Base-by-base conservation (phyloP, 2,113 vertebrate species). In the Peucedramus taeniatus region DNA sequence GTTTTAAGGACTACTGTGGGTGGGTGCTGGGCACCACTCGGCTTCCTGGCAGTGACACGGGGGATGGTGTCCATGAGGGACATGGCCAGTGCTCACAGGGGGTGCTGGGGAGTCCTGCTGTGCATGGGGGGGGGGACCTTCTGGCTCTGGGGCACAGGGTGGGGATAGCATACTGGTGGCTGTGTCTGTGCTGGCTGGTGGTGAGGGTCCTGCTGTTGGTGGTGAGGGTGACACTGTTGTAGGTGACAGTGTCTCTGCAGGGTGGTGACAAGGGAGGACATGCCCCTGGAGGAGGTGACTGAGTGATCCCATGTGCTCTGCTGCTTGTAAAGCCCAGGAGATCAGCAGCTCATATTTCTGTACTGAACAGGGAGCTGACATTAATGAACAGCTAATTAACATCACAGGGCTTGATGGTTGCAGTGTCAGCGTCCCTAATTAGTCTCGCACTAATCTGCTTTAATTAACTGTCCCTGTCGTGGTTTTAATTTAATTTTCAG, bases 381-480 rank as follows among this genome's bases (percentile, higher is more conserved):
- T 97, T 98, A 98, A 98, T 96, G 97, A 98, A 97, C 96, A 97
- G 97, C 98, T 98, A 98, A 98, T 98, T 98, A 98, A 98, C 98
- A 98, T 97, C 81, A 59, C 97, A 94, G 97, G 97, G 96, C 97
- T 97, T 60, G 95, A 97, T 97, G 98, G 98, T 96, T 97, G 97
- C 97, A 91, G 97, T 98, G 98, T 98, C 98, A 97, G 95, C 40
- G 90, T 97, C 97, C 97, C 97, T 98, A 98, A 98, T 98, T 98
- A 98, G 97, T 98, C 97, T 98, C 89, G 33, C 95, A 81, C 97
- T 98, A 98, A 98, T 98, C 98, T 98, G 97, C 97, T 98, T 98
- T 98, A 98, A 98, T 98, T 98, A 98, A 98, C 97, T 98, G 97
- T 98, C 98, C 98, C 97, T 97, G 97, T 97, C 74, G 72, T 3